Evolutionary conservation across 1,140 invertebrate genomes (phyloP), one percentile per base, ranked within the genome.

Genomic region (Rhagoletis zephyria): DNA sequence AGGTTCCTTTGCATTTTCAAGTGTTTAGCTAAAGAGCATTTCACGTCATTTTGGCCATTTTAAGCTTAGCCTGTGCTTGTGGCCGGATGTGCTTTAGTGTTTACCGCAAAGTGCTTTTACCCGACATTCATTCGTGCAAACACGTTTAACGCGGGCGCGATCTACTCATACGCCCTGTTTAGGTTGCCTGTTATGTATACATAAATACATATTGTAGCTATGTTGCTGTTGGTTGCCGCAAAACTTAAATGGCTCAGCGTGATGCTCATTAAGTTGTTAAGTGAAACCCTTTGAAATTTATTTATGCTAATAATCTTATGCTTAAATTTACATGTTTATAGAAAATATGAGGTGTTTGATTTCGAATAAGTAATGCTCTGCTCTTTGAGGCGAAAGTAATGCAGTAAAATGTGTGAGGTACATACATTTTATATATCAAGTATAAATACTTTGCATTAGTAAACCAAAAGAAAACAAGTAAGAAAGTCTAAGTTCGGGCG

Each of bases 51-150:
- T 74, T 74, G 67, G 67, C 67, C 67, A 74, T 74, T 74, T 48
- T 74, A 74, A 48, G 67, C 67, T 74, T n/a, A 10, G 40, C 2
- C 42, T 10, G 10, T 74, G 67, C 67, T 74, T 48, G 16, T 48
- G 67, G 67, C 67, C 67, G 67, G 67, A 74, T 74, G 67, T 74
- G 67, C 67, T 74, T 74, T 74, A 40, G 67, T 74, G 67, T 74
- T 74, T 42, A 45, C 67, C 67, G n/a, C 67, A 74, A 74, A 74
- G 67, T 74, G 67, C 67, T 74, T 74, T 45, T 48, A 45, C 48
- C 67, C 67, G 16, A 74, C 67, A 45, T 48, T 16, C 42, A 48
- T 10, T 45, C 67, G 40, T 42, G 45, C 67, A 45, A 74, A 74
- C 51, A 56, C 51, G 10, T 56, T 74, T 74, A 74, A 9, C 64